Conservation (phyloP, 2,113 vertebrate genomes). For the Hiodon tergisus region DNA sequence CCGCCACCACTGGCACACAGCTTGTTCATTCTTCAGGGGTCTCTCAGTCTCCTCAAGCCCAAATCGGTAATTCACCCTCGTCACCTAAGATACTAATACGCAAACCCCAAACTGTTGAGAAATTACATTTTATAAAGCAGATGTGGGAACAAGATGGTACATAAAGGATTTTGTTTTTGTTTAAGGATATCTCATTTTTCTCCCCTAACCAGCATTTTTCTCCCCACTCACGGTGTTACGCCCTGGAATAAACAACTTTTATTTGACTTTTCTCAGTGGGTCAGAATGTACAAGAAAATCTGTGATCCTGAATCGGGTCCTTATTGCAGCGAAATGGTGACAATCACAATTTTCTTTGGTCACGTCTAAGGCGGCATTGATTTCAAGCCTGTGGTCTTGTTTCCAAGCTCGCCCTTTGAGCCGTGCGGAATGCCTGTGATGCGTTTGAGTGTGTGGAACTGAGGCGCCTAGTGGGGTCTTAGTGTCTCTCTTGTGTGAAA, state of each 20-base stretch:
- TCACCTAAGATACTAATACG: too few relatives aligned
- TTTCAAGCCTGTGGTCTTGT: neutral
- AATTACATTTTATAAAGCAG: too few relatives aligned
- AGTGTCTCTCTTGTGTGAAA: conserved; percentile 4
- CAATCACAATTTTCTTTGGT: too few relatives aligned
- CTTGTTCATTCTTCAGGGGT: conserved; percentile 22
- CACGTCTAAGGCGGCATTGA: too few relatives aligned
- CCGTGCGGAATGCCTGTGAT: neutral
- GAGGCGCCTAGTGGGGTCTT: neutral
- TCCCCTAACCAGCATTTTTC: neutral
- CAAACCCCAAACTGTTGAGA: too few relatives aligned
- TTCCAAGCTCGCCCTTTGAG: neutral
- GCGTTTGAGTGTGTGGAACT: neutral
- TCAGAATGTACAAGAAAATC: too few relatives aligned
- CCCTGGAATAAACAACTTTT: too few relatives aligned
- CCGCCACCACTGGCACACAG: conserved; percentile 41
- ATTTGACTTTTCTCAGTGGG: too few relatives aligned
- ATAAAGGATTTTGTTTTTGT: neutral
- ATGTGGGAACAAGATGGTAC: neutral
- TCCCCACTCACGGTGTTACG: neutral
- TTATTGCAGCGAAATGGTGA: too few relatives aligned
- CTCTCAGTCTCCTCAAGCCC: conserved; percentile 53
- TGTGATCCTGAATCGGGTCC: too few relatives aligned
- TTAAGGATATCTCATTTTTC: neutral
- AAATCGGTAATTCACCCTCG: conserved; percentile 57